phyloP scores from a whole-genome alignment of 2,113 vertebrate genomes.

The Channa maculata region DNA sequence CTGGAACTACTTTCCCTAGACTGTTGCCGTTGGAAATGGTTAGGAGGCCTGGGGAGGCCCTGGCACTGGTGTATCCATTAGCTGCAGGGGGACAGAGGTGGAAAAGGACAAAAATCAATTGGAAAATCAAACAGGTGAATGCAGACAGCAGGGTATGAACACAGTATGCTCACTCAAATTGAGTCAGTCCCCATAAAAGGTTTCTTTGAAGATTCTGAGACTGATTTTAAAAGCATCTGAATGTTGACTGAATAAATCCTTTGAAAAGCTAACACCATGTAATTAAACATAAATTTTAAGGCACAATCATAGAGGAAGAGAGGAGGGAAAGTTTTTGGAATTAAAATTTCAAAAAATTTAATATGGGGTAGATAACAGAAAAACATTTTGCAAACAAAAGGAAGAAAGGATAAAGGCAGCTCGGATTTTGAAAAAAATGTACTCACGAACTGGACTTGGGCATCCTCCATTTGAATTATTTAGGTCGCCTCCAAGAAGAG shows the following conservation, averaged over 20 bases:
- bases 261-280: background rate
- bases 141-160: constrained; percentile 31
- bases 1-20: constrained; percentile 93
- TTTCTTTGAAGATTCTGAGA: background rate
- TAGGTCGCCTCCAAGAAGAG: constrained; percentile 94
- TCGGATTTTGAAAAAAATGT: background rate
- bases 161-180: constrained; percentile 1
- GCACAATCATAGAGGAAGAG: constrained; percentile 51
- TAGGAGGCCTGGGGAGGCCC: constrained; percentile 94
- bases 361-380: constrained; percentile 15
- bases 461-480: constrained; percentile 95
- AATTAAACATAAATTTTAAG: background rate
- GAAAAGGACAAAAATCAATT: constrained; percentile 60
- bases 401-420: constrained; percentile 5
- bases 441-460: constrained; percentile 97
- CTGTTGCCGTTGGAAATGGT: constrained; percentile 95
- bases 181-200: constrained; percentile 25
- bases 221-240: constrained; percentile 21
- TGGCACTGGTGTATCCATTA: constrained; percentile 95
- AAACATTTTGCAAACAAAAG: constrained; percentile 20
- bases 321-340: constrained; percentile 15
- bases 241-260: background rate
- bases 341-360: no score
- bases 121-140: constrained; percentile 64
- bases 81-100: constrained; percentile 80